Evolutionary conservation across 2,888 invertebrate genomes (phyloP).

Genomic region (Melolontha melolontha): DNA sequence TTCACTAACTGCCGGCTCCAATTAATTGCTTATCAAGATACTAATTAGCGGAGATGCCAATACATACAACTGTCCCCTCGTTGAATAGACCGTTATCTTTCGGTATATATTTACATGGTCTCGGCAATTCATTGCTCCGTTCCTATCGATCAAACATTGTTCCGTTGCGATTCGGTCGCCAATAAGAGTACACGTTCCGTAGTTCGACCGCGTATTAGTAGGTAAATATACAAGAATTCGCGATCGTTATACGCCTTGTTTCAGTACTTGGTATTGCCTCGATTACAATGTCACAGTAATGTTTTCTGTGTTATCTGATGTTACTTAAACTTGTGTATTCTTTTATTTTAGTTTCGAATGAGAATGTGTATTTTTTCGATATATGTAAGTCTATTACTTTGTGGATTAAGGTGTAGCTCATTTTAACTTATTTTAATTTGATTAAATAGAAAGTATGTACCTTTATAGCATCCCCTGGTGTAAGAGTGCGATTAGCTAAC

Average conservation of each 20-base stretch:
- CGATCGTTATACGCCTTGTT: background rate
- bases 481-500: no score
- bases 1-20: slow-evolving; percentile 38
- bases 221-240: slow-evolving; percentile 1
- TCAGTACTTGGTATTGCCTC: background rate
- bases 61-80: slow-evolving; percentile 41
- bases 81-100: slow-evolving; percentile 29
- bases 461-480: no score
- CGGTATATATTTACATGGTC: slow-evolving; percentile 14
- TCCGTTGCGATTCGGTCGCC: slow-evolving; percentile 12
- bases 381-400: no score
- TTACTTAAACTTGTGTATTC: background rate
- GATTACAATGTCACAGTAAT: slow-evolving; percentile 9
- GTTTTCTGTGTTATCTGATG: slow-evolving; percentile 14
- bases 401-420: no score
- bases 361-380: no score
- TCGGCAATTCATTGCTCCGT: slow-evolving; percentile 30
- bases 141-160: slow-evolving; percentile 37
- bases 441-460: no score
- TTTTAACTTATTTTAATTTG: no score
- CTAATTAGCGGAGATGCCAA: slow-evolving; percentile 50
- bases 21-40: slow-evolving; percentile 53
- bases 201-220: background rate
- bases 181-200: background rate
- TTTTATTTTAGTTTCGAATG: background rate